These are phyloP conservation scores for Pharmacophagus antenor DNA, from an alignment of 2,888 invertebrate species.

Conservation along the genomic window DNA sequence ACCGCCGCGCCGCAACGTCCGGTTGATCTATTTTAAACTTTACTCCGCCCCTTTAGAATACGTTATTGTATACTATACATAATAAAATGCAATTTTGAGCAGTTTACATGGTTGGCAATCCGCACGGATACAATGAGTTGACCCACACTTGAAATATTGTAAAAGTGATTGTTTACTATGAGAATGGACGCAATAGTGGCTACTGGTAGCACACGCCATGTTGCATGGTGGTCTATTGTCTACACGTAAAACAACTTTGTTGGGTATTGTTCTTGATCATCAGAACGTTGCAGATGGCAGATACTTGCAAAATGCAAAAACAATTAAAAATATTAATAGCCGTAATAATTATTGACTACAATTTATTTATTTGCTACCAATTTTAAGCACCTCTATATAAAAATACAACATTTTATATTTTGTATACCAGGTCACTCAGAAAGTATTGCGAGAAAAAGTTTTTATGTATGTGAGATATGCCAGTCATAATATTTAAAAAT, in stretches of 20 bases:
- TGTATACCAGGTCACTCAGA: too few species aligned
- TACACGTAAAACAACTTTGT: conserved; percentile 60
- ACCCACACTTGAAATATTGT: conserved; percentile 56
- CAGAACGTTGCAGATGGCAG: conserved; percentile 52
- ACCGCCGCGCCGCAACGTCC: conserved; percentile 34
- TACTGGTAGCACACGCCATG: conserved; percentile 26
- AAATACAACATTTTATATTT: too few species aligned
- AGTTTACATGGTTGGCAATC: conserved; percentile 28
- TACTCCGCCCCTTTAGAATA: conserved; percentile 28
- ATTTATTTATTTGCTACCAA: too few species aligned
- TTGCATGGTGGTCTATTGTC: conserved; percentile 51
- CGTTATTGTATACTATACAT: conserved; percentile 15
- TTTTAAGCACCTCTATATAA: too few species aligned
- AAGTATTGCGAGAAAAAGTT: too few species aligned
- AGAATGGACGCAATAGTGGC: conserved; percentile 43
- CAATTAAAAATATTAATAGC: too few species aligned
- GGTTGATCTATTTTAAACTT: conserved; percentile 1
- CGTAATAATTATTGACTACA: too few species aligned
- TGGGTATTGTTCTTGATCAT: conserved; percentile 63
- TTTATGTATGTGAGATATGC: too few species aligned
- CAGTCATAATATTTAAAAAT: too few species aligned
- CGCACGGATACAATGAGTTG: conserved; percentile 52
- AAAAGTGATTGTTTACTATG: conserved; percentile 68
- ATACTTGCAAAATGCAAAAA: conserved; percentile 34
- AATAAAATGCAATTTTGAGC: conserved; percentile 12